Base-by-base conservation (phyloP, 2,888 invertebrate species). In the Xylota sylvarum region DNA sequence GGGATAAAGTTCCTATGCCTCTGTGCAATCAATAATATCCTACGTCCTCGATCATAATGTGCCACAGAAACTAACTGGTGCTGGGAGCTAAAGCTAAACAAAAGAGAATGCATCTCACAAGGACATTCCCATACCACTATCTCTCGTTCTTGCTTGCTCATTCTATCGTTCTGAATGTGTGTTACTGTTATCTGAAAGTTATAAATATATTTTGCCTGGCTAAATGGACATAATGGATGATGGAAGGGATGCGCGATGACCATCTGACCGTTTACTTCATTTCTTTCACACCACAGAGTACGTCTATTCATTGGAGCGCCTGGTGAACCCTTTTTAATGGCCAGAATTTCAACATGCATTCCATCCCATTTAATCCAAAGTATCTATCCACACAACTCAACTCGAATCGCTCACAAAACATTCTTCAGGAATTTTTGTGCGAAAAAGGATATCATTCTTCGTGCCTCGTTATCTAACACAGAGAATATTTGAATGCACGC, bases 191-290 rank as follows among this genome's bases (percentile, higher is more conserved):
- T 76, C 85, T 52, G 65, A 62, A 77, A 72, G 58, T 70, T 85
- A 85, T 67, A 81, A 85, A 85, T 80, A 85, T 37, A 76, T 67
- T 76, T 73, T 58, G 79, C 56, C 65, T 65, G 80, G 65, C 58
- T 64, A 74, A 74, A 72, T 46, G 80, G 50, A 50, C 64, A 65
- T 74, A 84, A 80, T 76, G 52, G 76, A 76, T 80, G 85, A 72
- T 65, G 70, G 56, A 84, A 80, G 52, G 76, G 74, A 76, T 72
- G 76, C 80, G 85, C 81, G 65, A 76, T 81, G 80, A 85, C 80
- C 80, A 80, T 80, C 76, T 70, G 80, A 80, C 76, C 80, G 58
- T 65, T 85, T 60, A 65, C 56, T 43, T 69, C 23, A 58, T 69
- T 69, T 52, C 30, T 60, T 48, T 60, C 62, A 46, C 48, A 50